Conservation (phyloP, 2,888 invertebrate species). For the Theodoxus fluviatilis region DNA sequence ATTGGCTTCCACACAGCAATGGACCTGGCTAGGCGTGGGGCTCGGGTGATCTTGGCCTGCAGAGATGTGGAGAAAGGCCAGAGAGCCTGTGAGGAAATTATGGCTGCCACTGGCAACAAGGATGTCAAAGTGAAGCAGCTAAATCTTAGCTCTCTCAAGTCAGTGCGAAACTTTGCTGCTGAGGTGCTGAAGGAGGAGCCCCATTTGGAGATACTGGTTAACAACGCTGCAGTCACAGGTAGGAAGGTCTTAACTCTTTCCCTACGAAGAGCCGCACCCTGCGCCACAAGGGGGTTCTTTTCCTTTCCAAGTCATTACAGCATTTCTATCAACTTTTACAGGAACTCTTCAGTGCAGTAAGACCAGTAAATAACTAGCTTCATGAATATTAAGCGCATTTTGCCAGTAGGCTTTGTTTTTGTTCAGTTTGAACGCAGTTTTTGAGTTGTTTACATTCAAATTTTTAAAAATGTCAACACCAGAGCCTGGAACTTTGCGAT, state of each 20-base stretch:
- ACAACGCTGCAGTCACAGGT: constrained; percentile 55
- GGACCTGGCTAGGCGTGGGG: constrained; percentile 51
- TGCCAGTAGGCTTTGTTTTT: too few relatives aligned
- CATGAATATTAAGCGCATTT: too few relatives aligned
- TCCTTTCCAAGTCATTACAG: too few relatives aligned
- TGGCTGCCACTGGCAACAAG: constrained; percentile 59
- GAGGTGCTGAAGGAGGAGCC: constrained; percentile 39
- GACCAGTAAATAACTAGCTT: background rate
- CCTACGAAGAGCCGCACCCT: too few relatives aligned
- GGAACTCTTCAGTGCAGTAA: background rate
- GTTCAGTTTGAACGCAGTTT: background rate
- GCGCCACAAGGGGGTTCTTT: too few relatives aligned
- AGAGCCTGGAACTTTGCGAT: too few relatives aligned
- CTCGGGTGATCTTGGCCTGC: constrained; percentile 52
- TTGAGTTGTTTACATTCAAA: too few relatives aligned
- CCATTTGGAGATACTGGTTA: constrained; percentile 50
- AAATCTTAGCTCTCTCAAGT: constrained; percentile 45
- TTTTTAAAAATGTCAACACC: background rate
- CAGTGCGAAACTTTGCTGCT: constrained; percentile 48
- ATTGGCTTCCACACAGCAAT: constrained; percentile 52
- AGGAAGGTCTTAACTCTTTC: too few relatives aligned
- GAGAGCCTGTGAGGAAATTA: constrained; percentile 40
- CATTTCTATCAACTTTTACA: too few relatives aligned
- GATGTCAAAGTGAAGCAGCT: constrained; percentile 42
- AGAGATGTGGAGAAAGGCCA: constrained; percentile 41